Evolutionary conservation across 2,113 vertebrate species (phyloP).

Genomic region (Cryptomyrus ogoouensis): DNA sequence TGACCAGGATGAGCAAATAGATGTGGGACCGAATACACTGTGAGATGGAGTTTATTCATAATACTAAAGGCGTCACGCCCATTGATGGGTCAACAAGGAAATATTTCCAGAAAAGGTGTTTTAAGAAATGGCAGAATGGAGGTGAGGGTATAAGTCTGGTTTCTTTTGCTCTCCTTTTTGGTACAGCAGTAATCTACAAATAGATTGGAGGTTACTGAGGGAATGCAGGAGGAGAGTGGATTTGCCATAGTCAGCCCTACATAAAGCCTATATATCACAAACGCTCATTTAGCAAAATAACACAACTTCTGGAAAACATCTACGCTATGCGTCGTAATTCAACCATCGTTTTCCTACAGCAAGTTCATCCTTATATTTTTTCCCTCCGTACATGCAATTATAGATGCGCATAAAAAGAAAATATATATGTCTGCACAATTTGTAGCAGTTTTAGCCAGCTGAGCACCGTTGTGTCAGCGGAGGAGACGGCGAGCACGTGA

Average conservation of each 20-base stretch:
- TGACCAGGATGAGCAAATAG: background rate
- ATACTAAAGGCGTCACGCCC: background rate
- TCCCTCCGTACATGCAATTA: background rate
- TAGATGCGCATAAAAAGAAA: background rate
- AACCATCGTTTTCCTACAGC: background rate
- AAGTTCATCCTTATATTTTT: background rate
- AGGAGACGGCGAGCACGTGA: background rate
- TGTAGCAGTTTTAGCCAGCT: background rate
- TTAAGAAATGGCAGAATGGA: background rate
- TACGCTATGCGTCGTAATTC: background rate
- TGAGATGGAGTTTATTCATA: background rate
- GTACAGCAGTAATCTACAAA: background rate
- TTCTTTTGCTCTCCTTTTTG: background rate
- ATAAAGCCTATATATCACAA: constrained; percentile 2
- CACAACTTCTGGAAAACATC: background rate
- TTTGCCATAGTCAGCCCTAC: background rate
- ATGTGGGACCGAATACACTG: background rate
- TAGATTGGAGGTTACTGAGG: background rate
- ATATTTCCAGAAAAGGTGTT: background rate
- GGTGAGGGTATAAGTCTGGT: background rate
- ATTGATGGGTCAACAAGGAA: background rate
- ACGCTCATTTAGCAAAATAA: background rate
- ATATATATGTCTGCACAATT: background rate
- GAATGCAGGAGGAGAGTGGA: background rate
- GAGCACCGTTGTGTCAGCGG: background rate